phyloP scores from a whole-genome alignment of 2,113 vertebrate species.

The Cepphus grylle region DNA sequence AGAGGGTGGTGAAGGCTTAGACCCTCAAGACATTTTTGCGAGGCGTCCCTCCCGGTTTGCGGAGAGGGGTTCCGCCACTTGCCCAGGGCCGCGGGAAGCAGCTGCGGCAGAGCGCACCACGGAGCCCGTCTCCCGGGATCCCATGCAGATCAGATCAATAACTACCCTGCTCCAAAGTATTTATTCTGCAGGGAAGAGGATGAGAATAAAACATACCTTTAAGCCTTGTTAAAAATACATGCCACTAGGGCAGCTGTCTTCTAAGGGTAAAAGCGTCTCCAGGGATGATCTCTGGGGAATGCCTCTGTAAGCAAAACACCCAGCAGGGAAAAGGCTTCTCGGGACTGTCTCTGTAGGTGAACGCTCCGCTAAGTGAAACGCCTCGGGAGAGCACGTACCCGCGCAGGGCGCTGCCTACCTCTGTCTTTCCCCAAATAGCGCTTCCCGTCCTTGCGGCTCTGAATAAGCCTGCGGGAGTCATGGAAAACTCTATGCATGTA shows the following conservation, averaged over 20 bases:
- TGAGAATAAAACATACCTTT: neutral
- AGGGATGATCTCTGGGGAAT: constrained; percentile 17
- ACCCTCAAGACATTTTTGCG: neutral
- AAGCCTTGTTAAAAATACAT: constrained; percentile 33
- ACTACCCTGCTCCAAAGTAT: neutral
- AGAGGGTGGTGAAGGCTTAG: neutral
- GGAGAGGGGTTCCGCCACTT: neutral
- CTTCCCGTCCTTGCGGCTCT: accelerated
- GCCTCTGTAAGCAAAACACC: neutral
- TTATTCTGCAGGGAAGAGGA: neutral
- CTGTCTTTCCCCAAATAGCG: neutral
- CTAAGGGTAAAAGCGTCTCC: neutral
- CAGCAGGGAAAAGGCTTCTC: neutral
- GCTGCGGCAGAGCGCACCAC: neutral
- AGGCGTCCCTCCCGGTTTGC: neutral
- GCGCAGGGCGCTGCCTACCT: accelerated
- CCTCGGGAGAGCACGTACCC: neutral
- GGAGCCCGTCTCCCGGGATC: neutral
- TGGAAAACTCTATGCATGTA: neutral
- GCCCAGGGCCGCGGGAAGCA: accelerated
- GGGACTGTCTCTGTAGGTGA: neutral
- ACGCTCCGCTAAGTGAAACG: neutral
- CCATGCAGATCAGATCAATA: neutral
- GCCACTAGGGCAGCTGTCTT: neutral
- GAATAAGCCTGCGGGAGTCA: neutral